These are phyloP conservation scores for Muschampia plurimacula DNA, from an alignment of 2,888 invertebrate genomes.

Conservation along the genomic window DNA sequence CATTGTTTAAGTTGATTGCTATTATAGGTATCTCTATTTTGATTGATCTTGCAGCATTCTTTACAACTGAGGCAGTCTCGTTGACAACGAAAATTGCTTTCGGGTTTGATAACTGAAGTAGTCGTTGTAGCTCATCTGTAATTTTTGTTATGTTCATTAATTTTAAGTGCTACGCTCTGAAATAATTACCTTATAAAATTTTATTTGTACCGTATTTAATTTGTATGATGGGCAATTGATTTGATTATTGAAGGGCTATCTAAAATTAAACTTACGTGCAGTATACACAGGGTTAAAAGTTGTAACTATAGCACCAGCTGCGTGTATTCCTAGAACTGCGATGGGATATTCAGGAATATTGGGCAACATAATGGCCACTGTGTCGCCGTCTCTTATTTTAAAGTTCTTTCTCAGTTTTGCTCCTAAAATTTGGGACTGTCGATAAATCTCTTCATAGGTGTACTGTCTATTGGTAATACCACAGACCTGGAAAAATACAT, in stretches of 20 bases:
- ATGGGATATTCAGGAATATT: conserved; percentile 89
- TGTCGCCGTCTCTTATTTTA: conserved; percentile 85
- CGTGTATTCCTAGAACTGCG: conserved; percentile 83
- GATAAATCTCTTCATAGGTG: conserved; percentile 66
- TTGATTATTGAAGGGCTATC: not conserved
- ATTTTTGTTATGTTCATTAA: not conserved
- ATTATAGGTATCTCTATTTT: conserved; percentile 50
- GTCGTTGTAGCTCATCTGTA: conserved; percentile 87
- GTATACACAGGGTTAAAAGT: conserved; percentile 89
- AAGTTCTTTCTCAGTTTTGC: conserved; percentile 85
- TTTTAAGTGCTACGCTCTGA: not conserved
- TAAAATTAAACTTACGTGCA: conserved; percentile 59
- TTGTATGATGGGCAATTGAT: not conserved
- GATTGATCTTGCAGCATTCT: conserved; percentile 72
- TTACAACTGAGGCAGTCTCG: conserved; percentile 72
- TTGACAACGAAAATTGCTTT: conserved; percentile 85
- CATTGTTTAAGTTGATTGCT: conserved; percentile 18
- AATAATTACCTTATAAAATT: not conserved
- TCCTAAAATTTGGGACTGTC: conserved; percentile 82
- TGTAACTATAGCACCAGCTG: conserved; percentile 87
- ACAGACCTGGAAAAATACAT: conserved; percentile 46
- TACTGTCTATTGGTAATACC: conserved; percentile 51
- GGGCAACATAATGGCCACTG: conserved; percentile 87
- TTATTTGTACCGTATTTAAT: too few species aligned
- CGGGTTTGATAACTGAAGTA: conserved; percentile 82